Base-by-base conservation (phyloP, 2,888 invertebrate genomes). In the Aquatica leii region DNA sequence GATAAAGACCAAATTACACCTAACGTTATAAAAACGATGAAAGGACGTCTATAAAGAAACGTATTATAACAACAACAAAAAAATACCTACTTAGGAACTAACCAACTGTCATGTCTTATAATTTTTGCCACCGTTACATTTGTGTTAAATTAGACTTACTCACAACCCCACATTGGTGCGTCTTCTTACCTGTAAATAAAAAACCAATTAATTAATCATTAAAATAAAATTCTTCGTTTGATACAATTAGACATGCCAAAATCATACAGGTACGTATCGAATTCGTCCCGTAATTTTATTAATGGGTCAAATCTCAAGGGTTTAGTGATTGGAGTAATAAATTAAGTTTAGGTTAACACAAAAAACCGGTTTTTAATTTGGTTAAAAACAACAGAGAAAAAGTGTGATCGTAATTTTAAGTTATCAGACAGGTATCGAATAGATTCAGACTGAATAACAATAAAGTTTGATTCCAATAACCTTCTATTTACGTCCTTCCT, bases 401-500 rank as follows among this genome's bases (percentile, higher is more conserved):
- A 18, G 11, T 46, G 46, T 46, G 18, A 46, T 46, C 46, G n/a
- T 46, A 46, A 46, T 46, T 18, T 46, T 17, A 46, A 18, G 20
- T 18, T 20, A 46, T 46, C 46, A 46, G 46, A 46, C 46, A 46
- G 46, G 46, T 55, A 35, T 40, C 37, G 18, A 14, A 21, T 49
- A 34, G 12, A 49, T 40, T 18, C 57, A 57, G 57, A 49, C 49
- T 57, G 57, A 57, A 57, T 57, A 57, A 21, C 21, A 57, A 56
- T 56, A 56, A 56, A 57, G 20, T 20, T 56, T 34, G 18, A 46
- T 40, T 34, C 49, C 57, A 49, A 57, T 57, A 49, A 37, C 49
- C 48, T 57, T 57, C 49, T 48, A 56, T 56, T 57, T 54, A 54
- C 54, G 54, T 40, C n/a, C 54, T 54, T 54, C 54, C 54, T 37